Evolutionary conservation across 2,888 invertebrate species (phyloP).

Genomic region (Autographa gamma): DNA sequence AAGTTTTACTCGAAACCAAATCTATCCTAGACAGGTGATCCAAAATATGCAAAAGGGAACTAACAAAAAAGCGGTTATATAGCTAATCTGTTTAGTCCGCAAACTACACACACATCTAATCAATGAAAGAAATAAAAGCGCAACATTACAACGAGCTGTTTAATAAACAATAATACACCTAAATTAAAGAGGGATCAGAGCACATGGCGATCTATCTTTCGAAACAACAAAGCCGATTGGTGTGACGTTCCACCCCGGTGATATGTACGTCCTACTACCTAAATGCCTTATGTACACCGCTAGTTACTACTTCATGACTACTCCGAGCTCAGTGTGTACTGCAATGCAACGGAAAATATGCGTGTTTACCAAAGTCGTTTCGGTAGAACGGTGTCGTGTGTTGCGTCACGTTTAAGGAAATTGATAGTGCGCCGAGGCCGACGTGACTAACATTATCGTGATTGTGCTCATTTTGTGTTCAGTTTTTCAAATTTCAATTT

Average conservation of each 20-base stretch:
- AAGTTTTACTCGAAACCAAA: not conserved
- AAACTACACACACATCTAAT: constrained; percentile 46
- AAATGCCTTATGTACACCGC: constrained; percentile 89
- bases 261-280: constrained; percentile 89
- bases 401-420: constrained; percentile 89
- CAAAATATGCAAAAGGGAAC: constrained; percentile 15
- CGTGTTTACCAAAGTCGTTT: constrained; percentile 89
- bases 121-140: constrained; percentile 53
- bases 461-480: constrained; percentile 76
- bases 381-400: constrained; percentile 88
- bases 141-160: constrained; percentile 53
- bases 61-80: constrained; percentile 19
- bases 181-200: constrained; percentile 82
- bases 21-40: not conserved
- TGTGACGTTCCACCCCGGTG: constrained; percentile 89
- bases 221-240: constrained; percentile 89
- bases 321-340: constrained; percentile 89
- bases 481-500: constrained; percentile 69
- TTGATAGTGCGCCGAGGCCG: constrained; percentile 88
- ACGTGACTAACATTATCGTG: constrained; percentile 86
- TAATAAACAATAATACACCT: constrained; percentile 68
- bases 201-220: constrained; percentile 88
- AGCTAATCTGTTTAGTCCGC: constrained; percentile 29
- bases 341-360: constrained; percentile 90
- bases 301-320: constrained; percentile 89